These are phyloP conservation scores for Seira musarum DNA, from an alignment of 2,888 invertebrate species.

Conservation along the genomic window DNA sequence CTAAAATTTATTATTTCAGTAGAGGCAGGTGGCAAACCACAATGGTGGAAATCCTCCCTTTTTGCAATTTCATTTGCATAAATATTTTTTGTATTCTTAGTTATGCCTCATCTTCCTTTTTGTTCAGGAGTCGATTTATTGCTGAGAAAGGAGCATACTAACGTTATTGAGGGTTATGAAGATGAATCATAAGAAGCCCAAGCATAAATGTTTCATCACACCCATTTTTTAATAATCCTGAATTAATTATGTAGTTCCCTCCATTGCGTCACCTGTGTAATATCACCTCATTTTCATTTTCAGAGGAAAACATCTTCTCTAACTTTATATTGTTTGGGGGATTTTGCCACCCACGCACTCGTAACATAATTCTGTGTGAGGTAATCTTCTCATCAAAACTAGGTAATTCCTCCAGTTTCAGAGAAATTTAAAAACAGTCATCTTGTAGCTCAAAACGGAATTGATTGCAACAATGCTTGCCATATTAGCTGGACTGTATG, in stretches of 20 bases:
- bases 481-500: not conserved
- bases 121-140: not conserved
- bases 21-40: not conserved
- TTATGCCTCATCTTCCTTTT: slow-evolving; percentile 17
- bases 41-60: slow-evolving; percentile 8
- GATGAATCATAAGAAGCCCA: not conserved
- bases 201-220: slow-evolving; percentile 34
- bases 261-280: slow-evolving; percentile 23
- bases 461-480: not conserved
- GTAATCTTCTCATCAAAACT: too few relatives aligned
- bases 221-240: slow-evolving; percentile 27
- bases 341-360: not conserved
- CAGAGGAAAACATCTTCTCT: not conserved
- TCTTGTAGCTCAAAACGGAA: slow-evolving; percentile 37
- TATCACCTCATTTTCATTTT: not conserved
- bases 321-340: not conserved
- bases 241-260: slow-evolving; percentile 29
- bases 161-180: not conserved
- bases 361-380: not conserved
- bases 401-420: too few relatives aligned
- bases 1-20: not conserved
- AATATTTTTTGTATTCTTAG: too few relatives aligned
- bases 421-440: too few relatives aligned
- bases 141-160: not conserved
- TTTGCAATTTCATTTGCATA: slow-evolving; percentile 14